phyloP scores from a whole-genome alignment of 2,888 invertebrate genomes.

The Lepidocyrtoides sp. region DNA sequence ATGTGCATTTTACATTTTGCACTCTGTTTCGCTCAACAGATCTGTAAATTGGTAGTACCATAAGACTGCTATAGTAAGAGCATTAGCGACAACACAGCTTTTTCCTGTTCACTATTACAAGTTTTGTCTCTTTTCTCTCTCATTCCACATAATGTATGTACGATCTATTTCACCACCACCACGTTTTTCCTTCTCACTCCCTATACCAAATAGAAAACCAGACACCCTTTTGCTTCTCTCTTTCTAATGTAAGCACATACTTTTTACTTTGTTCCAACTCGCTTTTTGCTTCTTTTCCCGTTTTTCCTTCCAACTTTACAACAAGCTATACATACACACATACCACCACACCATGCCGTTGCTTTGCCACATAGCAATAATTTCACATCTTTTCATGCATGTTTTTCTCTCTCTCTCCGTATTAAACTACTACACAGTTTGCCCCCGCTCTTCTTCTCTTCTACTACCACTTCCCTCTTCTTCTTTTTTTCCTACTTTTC shows the following conservation, averaged over 20 bases:
- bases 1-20: too few species aligned
- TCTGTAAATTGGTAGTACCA: neutral
- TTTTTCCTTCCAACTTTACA: constrained; percentile 49
- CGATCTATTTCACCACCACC: neutral
- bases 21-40: too few species aligned
- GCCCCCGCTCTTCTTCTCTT: neutral
- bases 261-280: neutral
- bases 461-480: constrained; percentile 23
- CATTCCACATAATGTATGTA: neutral
- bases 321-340: constrained; percentile 35
- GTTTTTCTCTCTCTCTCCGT: constrained; percentile 5
- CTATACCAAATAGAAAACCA: constrained; percentile 74
- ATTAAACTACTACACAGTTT: neutral
- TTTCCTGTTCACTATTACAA: neutral
- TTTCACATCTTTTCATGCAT: constrained; percentile 55
- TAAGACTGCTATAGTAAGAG: too few species aligned
- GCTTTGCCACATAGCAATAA: constrained; percentile 32
- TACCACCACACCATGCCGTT: constrained; percentile 29
- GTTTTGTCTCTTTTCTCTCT: neutral
- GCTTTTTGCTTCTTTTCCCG: neutral
- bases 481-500: constrained; percentile 32
- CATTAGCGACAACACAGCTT: neutral
- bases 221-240: constrained; percentile 51
- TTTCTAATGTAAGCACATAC: neutral
- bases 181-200: constrained; percentile 4